Base-by-base conservation (phyloP, 37 sponge, comb jelly and placozoan species). In the Diacarnus erythraeanus region DNA sequence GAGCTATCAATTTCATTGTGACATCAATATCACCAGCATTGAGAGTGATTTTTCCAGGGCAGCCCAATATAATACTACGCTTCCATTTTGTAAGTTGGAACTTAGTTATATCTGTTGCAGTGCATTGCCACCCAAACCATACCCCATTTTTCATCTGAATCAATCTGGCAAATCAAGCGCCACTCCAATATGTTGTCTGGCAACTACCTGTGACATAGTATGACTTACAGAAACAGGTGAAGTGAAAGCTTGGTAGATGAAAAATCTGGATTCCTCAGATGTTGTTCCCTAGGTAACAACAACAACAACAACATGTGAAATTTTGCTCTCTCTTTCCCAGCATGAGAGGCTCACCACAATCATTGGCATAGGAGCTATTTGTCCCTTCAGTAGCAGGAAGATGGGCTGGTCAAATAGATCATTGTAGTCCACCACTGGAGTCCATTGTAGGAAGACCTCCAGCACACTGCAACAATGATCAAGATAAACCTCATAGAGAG, bases 401-500 rank as follows among this genome's bases (percentile, higher is more conserved):
- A 91, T 15, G 0, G 92, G 92, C 57, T 88, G 79, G 29, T 87
- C 78, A 1, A 42, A 1, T 17, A 91, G 81, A 64, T 91, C 92
- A 30, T 56, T 72, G 1, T 84, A 84, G 75, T 91, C 92, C 40
- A 87, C 68, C 36, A 63, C 63, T 43, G 92, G 92, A 15, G 87
- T 91, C 92, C 92, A 91, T 37, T 80, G 87, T 2, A 91, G 67
- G 64, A 91, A 91, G 9, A 91, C 35, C 57, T 91, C 92, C 56
- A 91, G 42, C 9, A 78, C 39, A 61, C 89, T 88, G 51, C 6
- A 35, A n/a, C n/a, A n/a, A n/a, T n/a, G n/a, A n/a, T n/a, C n/a
- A n/a, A n/a, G n/a, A n/a, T n/a, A n/a, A n/a, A n/a, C n/a, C n/a
- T n/a, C n/a, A n/a, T n/a, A n/a, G 38, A 31, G 27, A 26, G 2